Evolutionary conservation across 2,113 vertebrate species (phyloP), one percentile per base, ranked within the genome.

Genomic region (Ophiodon elongatus): DNA sequence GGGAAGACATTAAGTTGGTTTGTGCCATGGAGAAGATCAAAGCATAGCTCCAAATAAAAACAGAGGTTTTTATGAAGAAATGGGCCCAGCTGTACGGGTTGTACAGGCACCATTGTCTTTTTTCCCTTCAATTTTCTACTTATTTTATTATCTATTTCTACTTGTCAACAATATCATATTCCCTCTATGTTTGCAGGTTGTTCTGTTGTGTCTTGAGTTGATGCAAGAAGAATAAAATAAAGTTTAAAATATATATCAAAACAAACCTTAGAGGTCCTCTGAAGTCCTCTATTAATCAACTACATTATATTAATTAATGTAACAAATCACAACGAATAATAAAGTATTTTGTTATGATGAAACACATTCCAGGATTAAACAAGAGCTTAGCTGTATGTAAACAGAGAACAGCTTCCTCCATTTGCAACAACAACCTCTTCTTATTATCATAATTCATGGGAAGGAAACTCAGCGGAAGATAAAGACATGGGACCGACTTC

Each of bases 371-470:
- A 83, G 77, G 64, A 82, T 85, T 71, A 59, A 75, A 52, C 17
- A 60, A 64, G 60, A 71, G 59, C 21, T 73, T 31, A 63, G 56
- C 64, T 76, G 47, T 43, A 59, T 50, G 37, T 64, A 65, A 80
- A 73, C 75, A 83, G 31, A 80, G 64, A 33, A 76, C 64, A 62
- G 37, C 54, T 64, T 73, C 45, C 57, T 82, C 81, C 43, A 69
- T 83, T 89, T 74, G 74, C 37, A 76, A 83, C 76, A 63, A 82
- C 71, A 91, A 65, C 52, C 63, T 68, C 57, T 76, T 79, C 70
- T 86, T 82, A 86, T 85, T 77, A 77, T 83, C 31, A 85, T 83
- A 85, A 80, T 86, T 87, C 83, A 84, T 91, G 92, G 86, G 87
- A 92, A 87, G 77, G 50, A 37, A 91, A 71, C 67, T 23, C 50